Evolutionary conservation across 1,140 invertebrate genomes (phyloP).

Genomic region (Ectropis grisescens): DNA sequence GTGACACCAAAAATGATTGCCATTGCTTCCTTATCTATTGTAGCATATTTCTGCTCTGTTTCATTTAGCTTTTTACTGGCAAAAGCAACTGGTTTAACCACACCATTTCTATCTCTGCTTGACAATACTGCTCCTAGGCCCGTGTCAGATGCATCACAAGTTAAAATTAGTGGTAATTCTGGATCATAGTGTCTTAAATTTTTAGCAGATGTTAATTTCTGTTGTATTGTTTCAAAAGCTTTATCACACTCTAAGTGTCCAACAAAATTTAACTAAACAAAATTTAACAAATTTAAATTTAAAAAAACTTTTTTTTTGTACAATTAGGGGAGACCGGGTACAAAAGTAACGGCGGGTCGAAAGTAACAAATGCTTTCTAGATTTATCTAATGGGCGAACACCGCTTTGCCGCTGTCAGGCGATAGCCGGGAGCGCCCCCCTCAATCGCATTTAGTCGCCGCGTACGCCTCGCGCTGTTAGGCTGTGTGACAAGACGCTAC

Average conservation of each 20-base stretch:
- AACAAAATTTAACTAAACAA: too few relatives aligned
- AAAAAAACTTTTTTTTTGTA: too few relatives aligned
- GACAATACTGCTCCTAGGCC: conserved; percentile 13
- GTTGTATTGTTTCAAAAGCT: conserved; percentile 13
- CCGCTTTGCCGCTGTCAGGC: too few relatives aligned
- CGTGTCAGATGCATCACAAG: conserved; percentile 13
- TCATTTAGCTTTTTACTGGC: conserved; percentile 19
- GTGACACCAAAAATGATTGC: conserved; percentile 7
- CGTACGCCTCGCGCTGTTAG: too few relatives aligned
- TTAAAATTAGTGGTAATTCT: conserved; percentile 12
- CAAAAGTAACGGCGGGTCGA: too few relatives aligned
- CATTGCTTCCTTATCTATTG: conserved; percentile 11
- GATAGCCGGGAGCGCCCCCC: too few relatives aligned
- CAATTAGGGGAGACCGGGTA: too few relatives aligned
- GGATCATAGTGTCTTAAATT: conserved; percentile 12
- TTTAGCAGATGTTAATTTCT: conserved; percentile 3
- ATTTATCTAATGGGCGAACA: too few relatives aligned
- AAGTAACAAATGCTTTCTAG: too few relatives aligned
- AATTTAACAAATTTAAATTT: too few relatives aligned
- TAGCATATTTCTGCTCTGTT: conserved; percentile 6
- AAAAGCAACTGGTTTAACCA: conserved; percentile 16
- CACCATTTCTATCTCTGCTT: conserved; percentile 4
- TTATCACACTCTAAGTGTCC: conserved; percentile 12
- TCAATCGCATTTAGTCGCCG: too few relatives aligned
- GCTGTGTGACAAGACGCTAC: too few relatives aligned